Percentiles rank a stretch among this genome's conserved stretches.
Conservation (phyloP, 2,113 vertebrate genomes). For the Thalassarche chlororhynchos region DNA sequence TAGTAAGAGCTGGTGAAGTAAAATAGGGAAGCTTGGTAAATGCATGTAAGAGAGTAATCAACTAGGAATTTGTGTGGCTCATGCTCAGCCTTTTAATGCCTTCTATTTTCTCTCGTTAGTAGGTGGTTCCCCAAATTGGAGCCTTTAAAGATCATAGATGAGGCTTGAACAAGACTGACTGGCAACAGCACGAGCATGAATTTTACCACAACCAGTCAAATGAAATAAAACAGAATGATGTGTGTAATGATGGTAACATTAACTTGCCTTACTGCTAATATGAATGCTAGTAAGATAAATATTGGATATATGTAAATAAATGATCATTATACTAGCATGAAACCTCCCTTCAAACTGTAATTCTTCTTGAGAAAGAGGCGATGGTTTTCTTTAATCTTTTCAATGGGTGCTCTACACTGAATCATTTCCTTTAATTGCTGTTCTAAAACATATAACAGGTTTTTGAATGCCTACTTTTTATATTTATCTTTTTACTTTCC, state of each 20-base stretch:
- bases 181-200: neutral
- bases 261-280: slow-evolving; percentile 20
- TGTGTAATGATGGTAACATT: slow-evolving; percentile 9
- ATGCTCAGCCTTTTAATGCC: neutral
- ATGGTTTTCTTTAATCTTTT: slow-evolving; percentile 42
- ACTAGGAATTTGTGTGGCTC: neutral
- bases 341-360: slow-evolving; percentile 6
- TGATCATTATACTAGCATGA: neutral
- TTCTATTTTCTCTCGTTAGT: neutral
- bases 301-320: slow-evolving; percentile 49
- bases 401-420: neutral
- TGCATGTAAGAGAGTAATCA: neutral
- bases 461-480: slow-evolving; percentile 48
- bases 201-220: slow-evolving; percentile 13
- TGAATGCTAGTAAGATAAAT: slow-evolving; percentile 41
- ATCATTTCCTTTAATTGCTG: slow-evolving; percentile 50
- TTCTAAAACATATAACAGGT: slow-evolving; percentile 25
- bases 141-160: slow-evolving; percentile 15
- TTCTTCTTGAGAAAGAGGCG: neutral
- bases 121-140: slow-evolving; percentile 20
- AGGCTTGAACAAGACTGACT: neutral
- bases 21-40: neutral
- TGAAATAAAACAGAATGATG: slow-evolving; percentile 38
- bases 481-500: slow-evolving; percentile 48
- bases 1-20: neutral